Evolutionary conservation across 2,888 invertebrate species (phyloP), one percentile per base, ranked within the genome.

Genomic region (Folsomia manolachei): DNA sequence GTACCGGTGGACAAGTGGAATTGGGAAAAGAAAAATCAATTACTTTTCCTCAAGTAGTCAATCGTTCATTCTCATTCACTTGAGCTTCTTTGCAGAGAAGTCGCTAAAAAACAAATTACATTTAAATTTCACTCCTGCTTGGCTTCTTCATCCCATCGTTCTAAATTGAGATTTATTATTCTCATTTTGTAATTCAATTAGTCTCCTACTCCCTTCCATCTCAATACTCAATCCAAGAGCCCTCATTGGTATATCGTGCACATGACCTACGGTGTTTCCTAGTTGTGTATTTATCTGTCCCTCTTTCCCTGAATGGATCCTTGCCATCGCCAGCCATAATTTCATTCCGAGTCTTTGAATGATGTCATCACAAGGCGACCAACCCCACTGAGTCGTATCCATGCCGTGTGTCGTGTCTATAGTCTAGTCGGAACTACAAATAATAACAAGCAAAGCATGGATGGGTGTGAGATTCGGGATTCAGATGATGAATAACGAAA

Each of bases 101-200:
- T n/a, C n/a, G n/a, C n/a, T n/a, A n/a, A n/a, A n/a, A 39, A 4
- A 14, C 14, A 56, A 56, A 56, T 18, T 56, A 19, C 56, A 56
- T 14, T 56, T 56, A 56, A 56, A 56, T 56, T 56, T 56, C 56
- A 56, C 56, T 56, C 19, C 56, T 56, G 19, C 39, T 14, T 39
- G n/a, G n/a, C n/a, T n/a, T n/a, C n/a, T n/a, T n/a, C n/a, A 7
- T 27, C n/a, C 63, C n/a, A 9, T 18, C 14, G 1, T 26, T 67
- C 21, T 24, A 39, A 67, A 67, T 67, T 67, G 26, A 67, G 67
- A 67, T 67, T 67, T 67, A 67, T 67, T 39, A 26, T 26, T 56
- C 27, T 18, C 25, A 67, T 53, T 56, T 67, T 24, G 19, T 67
- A 67, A 67, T 67, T 56, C 52, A 24, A 67, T 67, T 60, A 67